These are phyloP conservation scores for Oeneis ivallda DNA, from an alignment of 2,888 invertebrate species.

Conservation along the genomic window DNA sequence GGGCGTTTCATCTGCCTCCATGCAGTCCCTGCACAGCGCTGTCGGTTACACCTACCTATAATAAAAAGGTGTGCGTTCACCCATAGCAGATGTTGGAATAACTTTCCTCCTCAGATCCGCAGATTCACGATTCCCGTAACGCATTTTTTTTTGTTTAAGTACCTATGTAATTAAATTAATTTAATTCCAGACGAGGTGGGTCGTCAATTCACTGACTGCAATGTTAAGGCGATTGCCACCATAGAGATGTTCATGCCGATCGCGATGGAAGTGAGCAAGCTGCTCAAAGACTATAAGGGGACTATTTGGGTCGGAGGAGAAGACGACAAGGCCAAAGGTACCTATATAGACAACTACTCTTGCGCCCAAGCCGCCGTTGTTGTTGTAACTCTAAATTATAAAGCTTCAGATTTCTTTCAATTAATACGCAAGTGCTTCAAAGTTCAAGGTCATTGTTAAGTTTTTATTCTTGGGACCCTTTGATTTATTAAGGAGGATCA, in stretches of 20 bases:
- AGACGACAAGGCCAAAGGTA: conserved; percentile 71
- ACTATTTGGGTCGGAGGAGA: conserved; percentile 85
- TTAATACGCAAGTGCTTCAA: no score
- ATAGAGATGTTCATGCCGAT: conserved; percentile 84
- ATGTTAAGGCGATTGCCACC: conserved; percentile 84
- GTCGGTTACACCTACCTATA: no score
- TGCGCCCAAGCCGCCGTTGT: background rate
- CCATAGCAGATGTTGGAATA: no score
- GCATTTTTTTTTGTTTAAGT: background rate
- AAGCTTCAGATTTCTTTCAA: background rate
- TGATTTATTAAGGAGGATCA: background rate
- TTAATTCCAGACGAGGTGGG: conserved; percentile 80
- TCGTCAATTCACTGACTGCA: conserved; percentile 84
- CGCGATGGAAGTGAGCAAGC: conserved; percentile 78
- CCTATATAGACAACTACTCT: background rate
- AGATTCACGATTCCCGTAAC: no score
- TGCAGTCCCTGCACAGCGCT: no score
- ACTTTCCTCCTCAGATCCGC: no score
- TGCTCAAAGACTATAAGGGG: conserved; percentile 80
- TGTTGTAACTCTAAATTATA: no score
- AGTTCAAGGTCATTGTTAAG: no score
- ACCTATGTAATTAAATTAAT: conserved; percentile 1
- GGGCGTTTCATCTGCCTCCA: no score
- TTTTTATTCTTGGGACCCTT: background rate
- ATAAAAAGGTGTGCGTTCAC: no score